These are phyloP conservation scores for Callaeas wilsoni DNA, from an alignment of 2,113 vertebrate species.

Conservation along the genomic window DNA sequence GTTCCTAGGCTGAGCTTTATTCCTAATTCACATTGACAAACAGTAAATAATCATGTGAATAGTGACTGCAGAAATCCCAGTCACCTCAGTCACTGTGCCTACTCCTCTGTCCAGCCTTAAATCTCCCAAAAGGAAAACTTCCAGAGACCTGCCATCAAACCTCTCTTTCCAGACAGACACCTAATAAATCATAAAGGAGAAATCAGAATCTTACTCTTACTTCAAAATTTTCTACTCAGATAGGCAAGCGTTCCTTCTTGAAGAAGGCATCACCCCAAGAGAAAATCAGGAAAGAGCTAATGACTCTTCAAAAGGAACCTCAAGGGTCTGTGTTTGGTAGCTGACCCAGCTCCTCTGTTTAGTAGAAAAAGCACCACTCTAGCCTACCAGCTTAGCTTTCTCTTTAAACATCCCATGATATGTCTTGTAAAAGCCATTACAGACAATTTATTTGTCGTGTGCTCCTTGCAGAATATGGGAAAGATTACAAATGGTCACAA, in stretches of 20 bases:
- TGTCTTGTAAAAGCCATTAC: background rate
- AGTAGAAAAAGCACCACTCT: background rate
- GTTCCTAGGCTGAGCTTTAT: background rate
- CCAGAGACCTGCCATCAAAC: background rate
- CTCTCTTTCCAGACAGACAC: background rate
- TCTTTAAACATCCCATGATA: background rate
- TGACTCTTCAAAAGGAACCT: background rate
- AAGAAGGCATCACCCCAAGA: background rate
- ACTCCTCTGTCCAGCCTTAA: background rate
- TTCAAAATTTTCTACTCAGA: background rate
- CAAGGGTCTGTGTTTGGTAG: background rate
- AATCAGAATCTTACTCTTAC: background rate
- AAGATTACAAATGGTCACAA: slow-evolving; percentile 6
- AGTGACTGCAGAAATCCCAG: background rate
- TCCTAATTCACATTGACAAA: background rate
- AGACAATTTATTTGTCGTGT: background rate
- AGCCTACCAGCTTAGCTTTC: background rate
- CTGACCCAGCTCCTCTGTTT: background rate
- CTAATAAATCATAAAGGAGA: background rate
- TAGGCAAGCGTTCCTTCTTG: background rate
- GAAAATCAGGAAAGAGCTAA: background rate
- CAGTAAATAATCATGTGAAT: background rate
- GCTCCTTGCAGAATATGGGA: background rate
- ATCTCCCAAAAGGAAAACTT: background rate
- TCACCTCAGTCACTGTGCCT: background rate